phyloP scores from a whole-genome alignment of 2,113 vertebrate species.

The Bostrychus sinensis region DNA sequence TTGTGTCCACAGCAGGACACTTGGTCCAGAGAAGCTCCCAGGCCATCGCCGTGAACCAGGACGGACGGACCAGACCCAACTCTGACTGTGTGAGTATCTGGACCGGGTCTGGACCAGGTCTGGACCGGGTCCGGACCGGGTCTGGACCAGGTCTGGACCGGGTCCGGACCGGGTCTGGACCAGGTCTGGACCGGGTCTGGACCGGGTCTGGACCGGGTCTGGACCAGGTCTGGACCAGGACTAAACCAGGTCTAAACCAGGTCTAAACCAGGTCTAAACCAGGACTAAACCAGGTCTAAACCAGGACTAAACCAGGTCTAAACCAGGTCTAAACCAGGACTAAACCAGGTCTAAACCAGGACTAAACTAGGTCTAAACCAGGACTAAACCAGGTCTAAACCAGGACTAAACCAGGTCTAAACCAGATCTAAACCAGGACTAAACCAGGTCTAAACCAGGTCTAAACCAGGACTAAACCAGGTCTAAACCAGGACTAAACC shows the following conservation, averaged over 20 bases:
- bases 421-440: not conserved
- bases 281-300: not conserved
- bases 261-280: not conserved
- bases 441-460: too few relatives aligned
- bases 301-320: not conserved
- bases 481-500: too few relatives aligned
- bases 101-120: not conserved
- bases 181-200: not conserved
- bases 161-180: not conserved
- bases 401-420: not conserved
- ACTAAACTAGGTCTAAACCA: not conserved
- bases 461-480: too few relatives aligned
- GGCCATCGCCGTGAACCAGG: conserved; percentile 84
- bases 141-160: not conserved
- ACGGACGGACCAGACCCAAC: conserved; percentile 82
- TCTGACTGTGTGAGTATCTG: conserved; percentile 93
- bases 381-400: not conserved
- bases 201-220: not conserved
- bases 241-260: not conserved
- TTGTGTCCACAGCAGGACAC: conserved; percentile 86
- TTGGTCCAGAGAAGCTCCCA: conserved; percentile 86
- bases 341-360: too few relatives aligned
- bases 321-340: not conserved
- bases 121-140: not conserved
- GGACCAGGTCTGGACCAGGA: not conserved